Conservation (phyloP, 2,797 vertebrate genomes). For the Salarias fasciatus region DNA sequence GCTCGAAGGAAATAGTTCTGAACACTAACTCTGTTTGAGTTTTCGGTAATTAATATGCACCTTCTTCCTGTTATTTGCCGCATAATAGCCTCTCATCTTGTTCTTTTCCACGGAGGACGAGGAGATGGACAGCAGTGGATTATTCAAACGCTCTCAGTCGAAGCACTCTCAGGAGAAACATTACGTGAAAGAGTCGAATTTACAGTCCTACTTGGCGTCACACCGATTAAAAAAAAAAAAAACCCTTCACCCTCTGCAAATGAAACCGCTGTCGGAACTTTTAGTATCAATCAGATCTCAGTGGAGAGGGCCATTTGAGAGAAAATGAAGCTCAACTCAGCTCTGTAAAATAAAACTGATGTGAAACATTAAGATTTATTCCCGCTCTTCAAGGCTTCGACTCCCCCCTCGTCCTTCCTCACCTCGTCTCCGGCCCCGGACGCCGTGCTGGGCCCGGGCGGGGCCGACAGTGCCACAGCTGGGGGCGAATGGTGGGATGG, state of each 20-base stretch:
- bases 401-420: slow-evolving; percentile 5
- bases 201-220: slow-evolving; percentile 51
- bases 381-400: slow-evolving; percentile 21
- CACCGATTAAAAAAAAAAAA: slow-evolving; percentile 44
- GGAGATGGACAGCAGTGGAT: slow-evolving; percentile 32
- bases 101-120: too few species aligned
- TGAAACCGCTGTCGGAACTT: slow-evolving; percentile 54
- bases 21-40: too few species aligned
- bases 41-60: too few species aligned
- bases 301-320: slow-evolving; percentile 57
- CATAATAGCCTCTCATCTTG: too few species aligned
- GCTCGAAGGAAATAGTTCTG: too few species aligned
- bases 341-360: slow-evolving; percentile 61
- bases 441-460: slow-evolving; percentile 27
- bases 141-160: slow-evolving; percentile 45
- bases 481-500: slow-evolving; percentile 19
- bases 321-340: slow-evolving; percentile 68
- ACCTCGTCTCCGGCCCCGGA: slow-evolving; percentile 11
- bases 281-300: slow-evolving; percentile 72
- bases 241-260: slow-evolving; percentile 36
- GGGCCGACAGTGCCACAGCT: slow-evolving; percentile 69
- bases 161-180: slow-evolving; percentile 61
- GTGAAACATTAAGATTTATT: slow-evolving; percentile 67
- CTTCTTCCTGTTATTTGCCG: too few species aligned
- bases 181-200: slow-evolving; percentile 59